A percentile compares a stretch with the other conserved stretches of the same genome.
Conservation (phyloP, 2,888 invertebrate genomes). For the Agonum fuliginosum region DNA sequence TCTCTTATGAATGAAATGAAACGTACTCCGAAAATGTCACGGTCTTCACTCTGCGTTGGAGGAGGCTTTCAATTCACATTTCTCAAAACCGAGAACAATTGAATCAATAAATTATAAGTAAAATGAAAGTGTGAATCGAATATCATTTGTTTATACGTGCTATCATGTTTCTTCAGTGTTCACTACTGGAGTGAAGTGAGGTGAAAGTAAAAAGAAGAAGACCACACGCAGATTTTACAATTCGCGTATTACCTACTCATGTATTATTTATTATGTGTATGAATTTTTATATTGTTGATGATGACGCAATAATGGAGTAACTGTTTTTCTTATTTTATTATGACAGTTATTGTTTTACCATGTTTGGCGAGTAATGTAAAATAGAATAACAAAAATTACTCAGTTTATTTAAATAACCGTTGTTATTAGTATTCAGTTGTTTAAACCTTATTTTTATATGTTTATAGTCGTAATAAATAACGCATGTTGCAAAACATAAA, state of each 20-base stretch:
- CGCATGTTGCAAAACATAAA: no score
- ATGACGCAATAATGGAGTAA: constrained; percentile 20
- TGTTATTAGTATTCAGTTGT: no score
- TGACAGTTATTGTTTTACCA: neutral
- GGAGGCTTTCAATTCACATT: neutral
- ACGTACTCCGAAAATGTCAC: neutral
- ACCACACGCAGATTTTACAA: constrained; percentile 45
- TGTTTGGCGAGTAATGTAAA: neutral
- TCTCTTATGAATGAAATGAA: no score
- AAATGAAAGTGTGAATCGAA: constrained; percentile 51
- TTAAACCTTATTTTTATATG: no score
- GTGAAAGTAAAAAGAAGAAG: constrained; percentile 44
- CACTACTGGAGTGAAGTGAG: constrained; percentile 28
- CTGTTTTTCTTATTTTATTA: neutral
- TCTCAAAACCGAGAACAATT: constrained; percentile 47
- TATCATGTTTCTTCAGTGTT: constrained; percentile 20
- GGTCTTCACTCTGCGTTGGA: constrained; percentile 12
- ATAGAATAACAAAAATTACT: neutral
- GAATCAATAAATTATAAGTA: constrained; percentile 44
- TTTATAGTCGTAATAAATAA: no score
- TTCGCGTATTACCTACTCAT: constrained; percentile 14
- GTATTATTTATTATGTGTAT: constrained; percentile 21
- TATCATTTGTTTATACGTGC: constrained; percentile 48
- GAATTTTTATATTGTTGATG: constrained; percentile 42
- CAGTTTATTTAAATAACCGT: constrained; percentile 1